A percentile compares a stretch with the other conserved stretches of the same genome.
These are phyloP conservation scores for Raphicerus campestris DNA, from an alignment of 2,113 vertebrate species.

Conservation along the genomic window DNA sequence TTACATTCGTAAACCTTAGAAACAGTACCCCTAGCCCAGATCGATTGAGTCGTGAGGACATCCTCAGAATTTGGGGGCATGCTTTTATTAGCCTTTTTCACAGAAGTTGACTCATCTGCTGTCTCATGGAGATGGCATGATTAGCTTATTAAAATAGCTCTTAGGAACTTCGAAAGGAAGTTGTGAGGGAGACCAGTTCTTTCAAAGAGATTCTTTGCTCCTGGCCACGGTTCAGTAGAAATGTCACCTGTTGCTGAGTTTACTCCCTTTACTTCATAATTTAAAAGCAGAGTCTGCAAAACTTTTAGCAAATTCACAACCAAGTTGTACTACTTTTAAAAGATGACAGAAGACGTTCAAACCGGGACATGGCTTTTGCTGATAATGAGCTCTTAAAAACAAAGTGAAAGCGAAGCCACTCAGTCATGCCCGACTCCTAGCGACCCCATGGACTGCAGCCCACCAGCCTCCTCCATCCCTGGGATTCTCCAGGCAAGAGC, in stretches of 20 bases:
- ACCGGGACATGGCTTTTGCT: background rate
- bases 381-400: background rate
- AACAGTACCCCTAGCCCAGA: too few relatives aligned
- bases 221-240: accelerated
- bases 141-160: background rate
- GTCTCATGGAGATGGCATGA: background rate
- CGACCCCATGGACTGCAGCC: too few relatives aligned
- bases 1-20: background rate
- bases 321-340: background rate
- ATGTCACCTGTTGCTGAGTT: background rate
- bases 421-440: too few relatives aligned
- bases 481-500: too few relatives aligned
- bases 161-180: background rate
- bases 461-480: too few relatives aligned
- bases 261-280: background rate
- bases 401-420: too few relatives aligned
- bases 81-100: background rate
- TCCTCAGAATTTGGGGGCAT: background rate
- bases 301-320: background rate
- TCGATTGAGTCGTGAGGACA: background rate
- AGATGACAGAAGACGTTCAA: background rate
- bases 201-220: background rate
- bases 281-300: background rate
- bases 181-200: background rate
- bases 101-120: background rate